Conservation (phyloP, 2,113 vertebrate species). For the Dascyllus trimaculatus region DNA sequence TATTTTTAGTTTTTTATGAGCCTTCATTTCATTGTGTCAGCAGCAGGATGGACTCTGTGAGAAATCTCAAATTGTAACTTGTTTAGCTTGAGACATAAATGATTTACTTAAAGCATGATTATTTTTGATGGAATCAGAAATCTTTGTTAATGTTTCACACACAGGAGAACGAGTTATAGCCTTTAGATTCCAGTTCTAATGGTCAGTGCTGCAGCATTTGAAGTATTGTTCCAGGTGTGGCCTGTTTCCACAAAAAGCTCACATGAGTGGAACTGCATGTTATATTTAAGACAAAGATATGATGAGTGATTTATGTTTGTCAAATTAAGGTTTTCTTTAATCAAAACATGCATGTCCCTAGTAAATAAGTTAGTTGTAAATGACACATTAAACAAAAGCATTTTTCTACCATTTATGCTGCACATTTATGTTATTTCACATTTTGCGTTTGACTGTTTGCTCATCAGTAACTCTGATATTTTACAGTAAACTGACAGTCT, state of each 20-base stretch:
- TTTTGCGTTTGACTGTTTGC: not conserved
- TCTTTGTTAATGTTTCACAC: too few relatives aligned
- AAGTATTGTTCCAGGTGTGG: not conserved
- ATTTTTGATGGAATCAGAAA: not conserved
- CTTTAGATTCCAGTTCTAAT: too few relatives aligned
- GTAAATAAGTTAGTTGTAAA: not conserved
- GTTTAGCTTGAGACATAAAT: not conserved
- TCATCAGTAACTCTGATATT: constrained; percentile 6
- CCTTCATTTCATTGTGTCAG: not conserved
- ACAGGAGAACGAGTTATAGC: too few relatives aligned
- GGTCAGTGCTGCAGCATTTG: not conserved
- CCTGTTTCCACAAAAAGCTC: too few relatives aligned
- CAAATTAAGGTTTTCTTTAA: too few relatives aligned
- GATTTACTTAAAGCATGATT: not conserved
- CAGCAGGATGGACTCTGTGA: constrained; percentile 9
- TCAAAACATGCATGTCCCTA: too few relatives aligned
- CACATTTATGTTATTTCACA: not conserved
- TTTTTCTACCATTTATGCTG: not conserved
- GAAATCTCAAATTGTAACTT: not conserved
- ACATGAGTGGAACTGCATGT: too few relatives aligned
- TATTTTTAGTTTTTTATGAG: constrained; percentile 19
- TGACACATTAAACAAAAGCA: not conserved
- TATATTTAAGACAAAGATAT: too few relatives aligned
- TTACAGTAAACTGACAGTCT: not conserved
- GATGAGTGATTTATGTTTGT: too few relatives aligned